These are phyloP conservation scores for Teleogryllus oceanicus DNA, from an alignment of 2,888 invertebrate genomes.

Conservation along the genomic window DNA sequence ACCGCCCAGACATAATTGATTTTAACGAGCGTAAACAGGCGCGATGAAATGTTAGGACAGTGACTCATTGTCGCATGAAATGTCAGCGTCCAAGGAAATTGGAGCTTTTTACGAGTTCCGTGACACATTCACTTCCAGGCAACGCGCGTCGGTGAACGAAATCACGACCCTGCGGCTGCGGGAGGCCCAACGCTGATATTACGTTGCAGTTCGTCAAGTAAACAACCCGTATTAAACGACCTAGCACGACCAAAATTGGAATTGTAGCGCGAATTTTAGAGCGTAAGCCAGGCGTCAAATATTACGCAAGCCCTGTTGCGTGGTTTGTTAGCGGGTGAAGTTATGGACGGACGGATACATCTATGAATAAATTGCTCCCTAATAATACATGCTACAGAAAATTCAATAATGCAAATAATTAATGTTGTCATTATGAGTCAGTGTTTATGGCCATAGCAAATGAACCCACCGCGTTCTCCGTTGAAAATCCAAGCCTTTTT, in stretches of 20 bases:
- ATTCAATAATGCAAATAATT: background rate
- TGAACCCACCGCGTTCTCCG: too few species aligned
- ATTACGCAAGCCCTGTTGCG: background rate
- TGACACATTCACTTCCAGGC: background rate
- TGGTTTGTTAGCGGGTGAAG: background rate
- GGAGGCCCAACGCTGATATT: background rate
- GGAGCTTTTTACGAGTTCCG: background rate
- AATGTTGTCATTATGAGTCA: background rate
- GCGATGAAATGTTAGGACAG: background rate
- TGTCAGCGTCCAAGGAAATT: background rate
- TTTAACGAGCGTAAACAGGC: too few species aligned
- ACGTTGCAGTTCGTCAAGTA: conserved; percentile 8
- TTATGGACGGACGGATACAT: conserved; percentile 5
- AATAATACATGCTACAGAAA: background rate
- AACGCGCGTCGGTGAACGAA: background rate
- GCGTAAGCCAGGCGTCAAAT: background rate
- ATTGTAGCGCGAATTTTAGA: background rate
- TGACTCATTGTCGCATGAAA: conserved; percentile 6
- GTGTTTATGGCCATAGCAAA: too few species aligned
- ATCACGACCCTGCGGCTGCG: background rate
- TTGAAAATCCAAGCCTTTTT: too few species aligned
- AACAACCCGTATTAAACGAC: conserved; percentile 1
- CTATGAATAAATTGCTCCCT: background rate
- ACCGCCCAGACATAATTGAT: too few species aligned
- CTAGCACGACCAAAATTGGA: background rate